These are phyloP conservation scores for Choloepus hoffmanni DNA, from an alignment of 2,113 vertebrate species.

Conservation along the genomic window DNA sequence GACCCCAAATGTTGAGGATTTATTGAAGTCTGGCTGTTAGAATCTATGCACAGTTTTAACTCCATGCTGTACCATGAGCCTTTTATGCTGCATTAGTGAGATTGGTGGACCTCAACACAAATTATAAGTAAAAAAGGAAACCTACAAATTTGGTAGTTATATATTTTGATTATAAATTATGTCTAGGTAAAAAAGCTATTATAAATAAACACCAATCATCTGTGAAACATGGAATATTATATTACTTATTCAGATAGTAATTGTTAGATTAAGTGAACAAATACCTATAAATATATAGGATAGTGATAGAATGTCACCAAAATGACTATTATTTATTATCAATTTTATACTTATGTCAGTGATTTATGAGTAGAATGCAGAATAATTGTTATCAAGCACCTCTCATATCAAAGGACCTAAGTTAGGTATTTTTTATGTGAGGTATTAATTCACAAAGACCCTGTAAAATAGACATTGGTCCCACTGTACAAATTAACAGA, in stretches of 20 bases:
- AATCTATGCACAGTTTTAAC: background rate
- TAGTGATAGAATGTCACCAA: background rate
- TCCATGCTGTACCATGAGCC: background rate
- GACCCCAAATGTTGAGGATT: background rate
- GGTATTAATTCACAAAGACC: background rate
- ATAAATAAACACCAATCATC: background rate
- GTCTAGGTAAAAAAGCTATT: background rate
- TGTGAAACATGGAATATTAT: background rate
- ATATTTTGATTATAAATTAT: background rate
- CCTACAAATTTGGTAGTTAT: background rate
- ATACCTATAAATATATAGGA: background rate
- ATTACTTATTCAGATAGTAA: background rate
- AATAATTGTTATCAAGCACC: background rate
- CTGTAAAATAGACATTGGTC: background rate
- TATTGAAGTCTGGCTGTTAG: slow-evolving; percentile 22
- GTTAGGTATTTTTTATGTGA: background rate
- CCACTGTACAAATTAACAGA: background rate
- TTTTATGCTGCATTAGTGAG: background rate
- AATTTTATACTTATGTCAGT: background rate
- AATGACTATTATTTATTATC: background rate
- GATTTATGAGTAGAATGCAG: background rate
- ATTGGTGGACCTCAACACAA: background rate
- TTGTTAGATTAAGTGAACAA: background rate
- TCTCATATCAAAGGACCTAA: background rate
- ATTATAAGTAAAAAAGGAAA: background rate